Percentiles rank a stretch among this genome's conserved stretches.
These are phyloP conservation scores for Emmelina monodactyla DNA, from an alignment of 2,888 invertebrate genomes.

Conservation along the genomic window DNA sequence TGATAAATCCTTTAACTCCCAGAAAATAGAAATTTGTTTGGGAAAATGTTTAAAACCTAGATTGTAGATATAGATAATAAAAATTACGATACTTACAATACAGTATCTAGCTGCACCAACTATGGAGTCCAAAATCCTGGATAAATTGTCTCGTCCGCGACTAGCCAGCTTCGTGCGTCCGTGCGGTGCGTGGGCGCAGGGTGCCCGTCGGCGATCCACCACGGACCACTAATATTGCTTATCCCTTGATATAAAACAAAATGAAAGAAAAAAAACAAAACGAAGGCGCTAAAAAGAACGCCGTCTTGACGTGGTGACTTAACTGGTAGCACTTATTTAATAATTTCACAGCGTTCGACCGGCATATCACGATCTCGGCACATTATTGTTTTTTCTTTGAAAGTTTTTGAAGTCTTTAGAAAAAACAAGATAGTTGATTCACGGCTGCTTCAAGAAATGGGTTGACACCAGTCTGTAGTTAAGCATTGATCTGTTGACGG, in stretches of 20 bases:
- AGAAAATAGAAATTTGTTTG: no score
- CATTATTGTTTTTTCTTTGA: no score
- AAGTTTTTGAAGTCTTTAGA: no score
- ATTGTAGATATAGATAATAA: no score
- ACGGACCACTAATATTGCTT: slow-evolving; percentile 48
- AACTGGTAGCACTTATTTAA: slow-evolving; percentile 39
- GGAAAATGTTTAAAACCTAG: no score
- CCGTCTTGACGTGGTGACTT: slow-evolving; percentile 46
- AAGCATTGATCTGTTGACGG: slow-evolving; percentile 73
- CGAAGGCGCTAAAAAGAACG: slow-evolving; percentile 40
- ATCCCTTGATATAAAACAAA: slow-evolving; percentile 63
- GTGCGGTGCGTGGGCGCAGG: slow-evolving; percentile 37
- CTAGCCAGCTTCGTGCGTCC: slow-evolving; percentile 50
- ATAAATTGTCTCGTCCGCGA: slow-evolving; percentile 52
- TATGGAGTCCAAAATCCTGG: slow-evolving; percentile 62
- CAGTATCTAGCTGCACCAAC: slow-evolving; percentile 62
- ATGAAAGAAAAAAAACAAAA: slow-evolving; percentile 60
- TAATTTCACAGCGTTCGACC: slow-evolving; percentile 43
- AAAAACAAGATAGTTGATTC: no score
- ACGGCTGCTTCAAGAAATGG: slow-evolving; percentile 93
- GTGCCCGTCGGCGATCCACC: slow-evolving; percentile 31
- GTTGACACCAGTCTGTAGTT: slow-evolving; percentile 92
- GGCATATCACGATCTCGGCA: slow-evolving; percentile 81
- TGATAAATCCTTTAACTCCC: no score
- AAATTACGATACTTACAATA: slow-evolving; percentile 61